Percentiles rank a stretch among this genome's conserved stretches.
Evolutionary conservation across 2,888 invertebrate species (phyloP).

Genomic region (Drosophila leonis): DNA sequence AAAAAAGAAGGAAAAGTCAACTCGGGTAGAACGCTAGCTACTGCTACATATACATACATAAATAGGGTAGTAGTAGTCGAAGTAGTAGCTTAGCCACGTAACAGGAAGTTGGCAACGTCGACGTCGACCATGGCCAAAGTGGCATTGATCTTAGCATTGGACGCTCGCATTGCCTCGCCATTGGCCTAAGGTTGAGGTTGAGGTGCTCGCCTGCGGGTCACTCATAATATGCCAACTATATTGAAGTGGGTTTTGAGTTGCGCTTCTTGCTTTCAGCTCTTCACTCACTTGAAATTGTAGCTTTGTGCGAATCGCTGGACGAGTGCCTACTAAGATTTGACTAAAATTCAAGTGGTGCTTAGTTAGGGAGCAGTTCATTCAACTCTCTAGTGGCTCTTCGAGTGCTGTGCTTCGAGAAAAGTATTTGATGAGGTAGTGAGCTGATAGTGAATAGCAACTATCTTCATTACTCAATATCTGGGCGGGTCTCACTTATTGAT

Average conservation of each 20-base stretch:
- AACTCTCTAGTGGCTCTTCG: constrained; percentile 41
- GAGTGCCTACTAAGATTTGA: constrained; percentile 31
- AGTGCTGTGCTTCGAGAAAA: constrained; percentile 25
- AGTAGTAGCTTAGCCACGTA: constrained; percentile 36
- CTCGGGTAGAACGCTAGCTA: constrained; percentile 26
- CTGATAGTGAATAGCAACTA: constrained; percentile 31
- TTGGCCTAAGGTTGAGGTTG: constrained; percentile 59
- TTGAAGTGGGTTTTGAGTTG: constrained; percentile 59
- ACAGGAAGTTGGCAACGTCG: constrained; percentile 70
- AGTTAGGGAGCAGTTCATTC: constrained; percentile 47
- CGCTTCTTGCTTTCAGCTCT: constrained; percentile 33
- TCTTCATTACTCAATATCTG: constrained; percentile 17
- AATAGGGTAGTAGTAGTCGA: constrained; percentile 73
- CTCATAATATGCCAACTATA: constrained; percentile 43
- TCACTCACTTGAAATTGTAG: constrained; percentile 44
- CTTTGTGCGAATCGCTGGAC: constrained; percentile 31
- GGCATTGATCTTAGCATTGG: constrained; percentile 81
- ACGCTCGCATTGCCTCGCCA: constrained; percentile 28
- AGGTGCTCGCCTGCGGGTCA: constrained; percentile 65
- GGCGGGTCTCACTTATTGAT: constrained; percentile 17
- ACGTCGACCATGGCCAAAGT: constrained; percentile 59
- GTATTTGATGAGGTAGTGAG: constrained; percentile 9
- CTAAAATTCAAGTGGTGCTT: constrained; percentile 55
- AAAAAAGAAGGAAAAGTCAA: constrained; percentile 17
- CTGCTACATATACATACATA: constrained; percentile 40